Percentiles rank a stretch among this genome's conserved stretches.
Evolutionary conservation across 2,797 vertebrate species (phyloP).

Genomic region (Fundulus diaphanus): DNA sequence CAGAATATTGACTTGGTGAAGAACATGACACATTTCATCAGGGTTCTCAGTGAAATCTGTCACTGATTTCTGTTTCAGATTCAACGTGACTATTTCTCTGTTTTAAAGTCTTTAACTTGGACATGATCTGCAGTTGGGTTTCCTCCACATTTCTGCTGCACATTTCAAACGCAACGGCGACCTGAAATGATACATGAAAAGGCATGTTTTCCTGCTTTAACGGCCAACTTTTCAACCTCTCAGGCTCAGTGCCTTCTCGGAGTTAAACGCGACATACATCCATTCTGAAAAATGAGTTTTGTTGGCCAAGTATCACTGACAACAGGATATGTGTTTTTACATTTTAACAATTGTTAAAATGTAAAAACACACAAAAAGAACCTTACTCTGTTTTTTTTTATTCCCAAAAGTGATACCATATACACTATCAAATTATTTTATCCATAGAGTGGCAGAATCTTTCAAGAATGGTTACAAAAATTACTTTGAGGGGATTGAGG

Average conservation of each 20-base stretch:
- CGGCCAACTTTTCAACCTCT: slow-evolving; percentile 7
- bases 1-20: too few relatives aligned
- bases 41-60: too few relatives aligned
- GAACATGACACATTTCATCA: too few relatives aligned
- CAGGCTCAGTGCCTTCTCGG: slow-evolving; percentile 10
- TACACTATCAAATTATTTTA: too few relatives aligned
- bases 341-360: too few relatives aligned
- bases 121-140: slow-evolving; percentile 10
- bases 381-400: too few relatives aligned
- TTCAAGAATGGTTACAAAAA: too few relatives aligned
- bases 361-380: too few relatives aligned
- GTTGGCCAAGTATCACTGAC: slow-evolving; percentile 25
- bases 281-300: slow-evolving; percentile 37
- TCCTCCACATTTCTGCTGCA: slow-evolving; percentile 1
- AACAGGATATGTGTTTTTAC: slow-evolving; percentile 9
- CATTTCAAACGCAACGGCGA: too few relatives aligned
- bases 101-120: not conserved
- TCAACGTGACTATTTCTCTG: not conserved
- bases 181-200: slow-evolving; percentile 19
- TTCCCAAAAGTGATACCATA: too few relatives aligned
- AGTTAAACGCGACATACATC: slow-evolving; percentile 5
- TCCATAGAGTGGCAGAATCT: too few relatives aligned
- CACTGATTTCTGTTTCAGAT: not conserved
- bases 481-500: too few relatives aligned
- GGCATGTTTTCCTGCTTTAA: slow-evolving; percentile 11